These are phyloP conservation scores for Hippopotamus amphibius DNA, from an alignment of 2,113 vertebrate species.

Conservation along the genomic window DNA sequence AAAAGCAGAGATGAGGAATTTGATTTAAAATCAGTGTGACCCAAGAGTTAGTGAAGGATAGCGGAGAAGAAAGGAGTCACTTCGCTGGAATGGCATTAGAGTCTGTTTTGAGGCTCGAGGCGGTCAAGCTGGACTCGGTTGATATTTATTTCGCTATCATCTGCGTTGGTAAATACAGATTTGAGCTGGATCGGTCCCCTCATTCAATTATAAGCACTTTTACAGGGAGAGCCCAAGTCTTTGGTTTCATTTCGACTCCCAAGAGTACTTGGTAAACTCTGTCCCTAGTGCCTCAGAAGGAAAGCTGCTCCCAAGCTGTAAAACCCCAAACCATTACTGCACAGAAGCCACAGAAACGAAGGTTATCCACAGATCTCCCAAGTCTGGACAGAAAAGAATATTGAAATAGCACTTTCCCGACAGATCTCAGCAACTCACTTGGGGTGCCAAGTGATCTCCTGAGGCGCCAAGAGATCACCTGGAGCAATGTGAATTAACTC, in stretches of 20 bases:
- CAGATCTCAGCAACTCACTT: background rate
- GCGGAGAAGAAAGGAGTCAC: background rate
- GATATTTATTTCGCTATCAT: conserved; percentile 8
- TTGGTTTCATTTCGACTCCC: conserved; percentile 46
- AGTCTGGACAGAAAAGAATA: conserved; percentile 11
- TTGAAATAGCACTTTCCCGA: conserved; percentile 12
- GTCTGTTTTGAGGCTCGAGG: background rate
- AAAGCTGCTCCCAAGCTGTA: background rate
- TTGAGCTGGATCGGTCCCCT: background rate
- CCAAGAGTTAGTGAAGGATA: background rate
- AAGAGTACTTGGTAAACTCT: background rate
- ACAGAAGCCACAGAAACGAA: background rate
- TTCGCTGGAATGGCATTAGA: background rate
- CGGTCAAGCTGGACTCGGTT: background rate
- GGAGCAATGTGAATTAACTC: conserved; percentile 54
- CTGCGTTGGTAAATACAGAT: background rate
- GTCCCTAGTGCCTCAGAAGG: background rate
- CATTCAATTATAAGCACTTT: conserved; percentile 48
- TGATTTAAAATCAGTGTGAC: conserved; percentile 41
- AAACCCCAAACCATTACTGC: background rate
- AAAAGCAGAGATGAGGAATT: conserved; percentile 49
- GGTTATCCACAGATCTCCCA: conserved; percentile 21
- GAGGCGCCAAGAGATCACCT: background rate
- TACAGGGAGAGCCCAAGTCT: background rate
- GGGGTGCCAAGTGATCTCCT: background rate